Conservation (phyloP, 2,113 vertebrate species). For the pig (Sus scrofa) region T2T-Sscrofa CM000817.6:9799001-9799500, state of each 20-base stretch:
- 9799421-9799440: background rate
- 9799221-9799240: constrained; percentile 50
- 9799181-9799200: constrained; percentile 47
- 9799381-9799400: constrained; percentile 49
- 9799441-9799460: background rate
- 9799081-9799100: background rate
- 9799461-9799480: background rate
- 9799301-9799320: constrained; percentile 58
- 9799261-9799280: background rate
- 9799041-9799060: background rate
- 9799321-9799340: constrained; percentile 53
- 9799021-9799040: background rate
- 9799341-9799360: constrained; percentile 27
- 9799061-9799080: rapidly evolving
- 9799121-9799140: background rate
- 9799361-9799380: constrained; percentile 33
- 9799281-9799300: constrained; percentile 4
- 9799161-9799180: constrained; percentile 52
- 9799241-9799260: constrained; percentile 56
- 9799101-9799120: background rate
- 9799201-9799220: background rate
- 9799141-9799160: constrained; percentile 13
- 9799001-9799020: background rate
- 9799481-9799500: background rate
- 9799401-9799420: background rate